These are phyloP conservation scores for Tragelaphus eurycerus DNA, from an alignment of 2,797 vertebrate species.

Conservation along the genomic window DNA sequence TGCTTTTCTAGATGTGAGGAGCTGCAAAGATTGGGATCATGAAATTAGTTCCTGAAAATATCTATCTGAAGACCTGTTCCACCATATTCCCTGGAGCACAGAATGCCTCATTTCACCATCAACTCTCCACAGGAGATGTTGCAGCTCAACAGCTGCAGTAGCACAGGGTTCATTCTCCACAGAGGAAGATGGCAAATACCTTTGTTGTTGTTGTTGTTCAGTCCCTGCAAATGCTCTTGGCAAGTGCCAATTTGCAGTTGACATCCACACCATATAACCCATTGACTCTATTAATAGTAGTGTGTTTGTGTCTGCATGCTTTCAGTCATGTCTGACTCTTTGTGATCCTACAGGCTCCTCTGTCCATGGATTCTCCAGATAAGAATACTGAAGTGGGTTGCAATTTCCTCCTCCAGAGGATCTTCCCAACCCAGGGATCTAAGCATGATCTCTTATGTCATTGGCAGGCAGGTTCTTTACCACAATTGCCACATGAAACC, in stretches of 20 bases:
- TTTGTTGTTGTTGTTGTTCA: not conserved
- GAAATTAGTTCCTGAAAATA: not conserved
- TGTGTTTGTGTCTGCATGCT: not conserved
- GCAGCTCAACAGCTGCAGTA: not conserved
- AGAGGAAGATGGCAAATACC: not conserved
- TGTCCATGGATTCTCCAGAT: not conserved
- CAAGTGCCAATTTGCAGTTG: not conserved
- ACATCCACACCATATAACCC: not conserved
- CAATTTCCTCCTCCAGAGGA: not conserved
- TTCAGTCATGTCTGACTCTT: not conserved
- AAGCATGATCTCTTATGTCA: not conserved
- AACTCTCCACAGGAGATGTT: not conserved
- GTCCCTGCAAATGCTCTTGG: not conserved
- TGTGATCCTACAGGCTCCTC: not conserved
- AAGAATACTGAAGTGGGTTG: not conserved
- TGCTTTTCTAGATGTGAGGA: not conserved
- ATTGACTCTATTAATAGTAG: not conserved
- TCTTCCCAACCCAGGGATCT: not conserved
- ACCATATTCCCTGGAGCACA: not conserved
- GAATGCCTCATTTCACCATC: not conserved
- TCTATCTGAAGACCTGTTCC: not conserved
- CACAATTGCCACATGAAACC: accelerated
- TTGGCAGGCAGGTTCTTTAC: not conserved
- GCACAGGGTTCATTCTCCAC: not conserved
- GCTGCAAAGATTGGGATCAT: not conserved